Conservation (phyloP, 2,888 invertebrate species). For the Lagria hirta region DNA sequence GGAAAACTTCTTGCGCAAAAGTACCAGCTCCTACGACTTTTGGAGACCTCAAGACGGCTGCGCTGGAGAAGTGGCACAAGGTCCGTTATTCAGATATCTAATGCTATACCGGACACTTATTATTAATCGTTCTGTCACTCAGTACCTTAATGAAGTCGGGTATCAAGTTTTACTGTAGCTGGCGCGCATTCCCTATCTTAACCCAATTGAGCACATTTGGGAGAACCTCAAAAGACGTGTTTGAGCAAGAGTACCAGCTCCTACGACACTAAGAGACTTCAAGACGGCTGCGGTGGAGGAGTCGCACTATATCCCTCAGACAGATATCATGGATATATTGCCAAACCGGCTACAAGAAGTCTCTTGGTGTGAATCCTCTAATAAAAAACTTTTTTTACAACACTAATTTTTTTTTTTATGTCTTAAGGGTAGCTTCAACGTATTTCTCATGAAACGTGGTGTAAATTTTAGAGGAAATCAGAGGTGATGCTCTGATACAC, state of each 20-base stretch:
- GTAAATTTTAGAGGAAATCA: too few relatives aligned
- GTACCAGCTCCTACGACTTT: not conserved
- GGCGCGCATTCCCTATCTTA: not conserved
- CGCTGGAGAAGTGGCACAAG: conserved; percentile 1
- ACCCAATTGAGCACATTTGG: conserved; percentile 1
- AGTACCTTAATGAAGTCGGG: conserved; percentile 2
- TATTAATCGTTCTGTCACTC: not conserved
- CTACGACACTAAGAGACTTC: not conserved
- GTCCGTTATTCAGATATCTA: not conserved
- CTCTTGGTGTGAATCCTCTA: too few relatives aligned
- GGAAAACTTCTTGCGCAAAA: not conserved
- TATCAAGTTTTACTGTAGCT: not conserved
- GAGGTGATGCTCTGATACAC: too few relatives aligned
- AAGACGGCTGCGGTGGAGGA: conserved; percentile 1
- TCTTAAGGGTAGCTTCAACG: too few relatives aligned
- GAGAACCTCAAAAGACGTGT: not conserved
- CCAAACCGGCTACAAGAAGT: too few relatives aligned
- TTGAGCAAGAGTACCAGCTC: not conserved
- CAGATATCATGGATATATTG: not conserved
- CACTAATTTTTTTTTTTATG: too few relatives aligned
- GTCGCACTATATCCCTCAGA: conserved; percentile 1
- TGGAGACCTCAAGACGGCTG: not conserved
- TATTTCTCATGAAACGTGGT: too few relatives aligned
- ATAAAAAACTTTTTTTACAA: too few relatives aligned
- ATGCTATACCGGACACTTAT: not conserved